phyloP scores from a whole-genome alignment of 2,797 vertebrate species.

The Iguana delicatissima region DNA sequence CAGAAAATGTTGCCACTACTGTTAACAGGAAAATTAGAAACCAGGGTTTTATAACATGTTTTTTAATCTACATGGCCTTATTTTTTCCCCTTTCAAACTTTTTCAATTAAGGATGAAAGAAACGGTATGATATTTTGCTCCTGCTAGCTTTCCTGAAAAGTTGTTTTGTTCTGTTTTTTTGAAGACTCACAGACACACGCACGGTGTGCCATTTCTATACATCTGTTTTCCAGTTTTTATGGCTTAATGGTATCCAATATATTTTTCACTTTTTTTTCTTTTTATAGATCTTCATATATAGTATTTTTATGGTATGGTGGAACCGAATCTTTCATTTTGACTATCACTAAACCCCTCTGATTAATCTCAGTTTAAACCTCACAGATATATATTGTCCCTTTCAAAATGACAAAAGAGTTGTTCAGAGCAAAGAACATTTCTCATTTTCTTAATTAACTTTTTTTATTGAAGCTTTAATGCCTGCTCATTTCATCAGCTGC shows the following conservation, averaged over 20 bases:
- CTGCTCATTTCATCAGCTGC: constrained; percentile 63
- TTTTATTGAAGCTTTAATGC: constrained; percentile 64
- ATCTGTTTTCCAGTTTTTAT: constrained; percentile 41
- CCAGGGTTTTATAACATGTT: constrained; percentile 39
- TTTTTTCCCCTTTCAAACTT: constrained; percentile 12
- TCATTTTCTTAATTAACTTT: constrained; percentile 72
- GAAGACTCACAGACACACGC: constrained; percentile 6
- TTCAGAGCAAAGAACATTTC: constrained; percentile 29
- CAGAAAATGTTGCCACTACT: constrained; percentile 31
- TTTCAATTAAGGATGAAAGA: constrained; percentile 32
- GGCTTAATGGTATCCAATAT: constrained; percentile 32
- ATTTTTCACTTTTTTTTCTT: background rate
- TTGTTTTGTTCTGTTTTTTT: background rate
- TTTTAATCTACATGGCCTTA: constrained; percentile 20
- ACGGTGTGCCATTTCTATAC: constrained; percentile 46
- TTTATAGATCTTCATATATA: constrained; percentile 10
- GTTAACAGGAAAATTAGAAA: constrained; percentile 26
- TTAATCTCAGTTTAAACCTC: constrained; percentile 41
- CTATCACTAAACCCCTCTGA: background rate
- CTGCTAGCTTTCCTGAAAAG: constrained; percentile 34
- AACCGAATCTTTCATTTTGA: constrained; percentile 39
- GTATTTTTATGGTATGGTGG: constrained; percentile 25
- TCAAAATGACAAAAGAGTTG: constrained; percentile 54
- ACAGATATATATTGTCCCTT: constrained; percentile 29
- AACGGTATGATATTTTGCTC: background rate